Evolutionary conservation across 2,888 invertebrate genomes (phyloP), one percentile per base, ranked within the genome.

Genomic region (Thumatha senex): DNA sequence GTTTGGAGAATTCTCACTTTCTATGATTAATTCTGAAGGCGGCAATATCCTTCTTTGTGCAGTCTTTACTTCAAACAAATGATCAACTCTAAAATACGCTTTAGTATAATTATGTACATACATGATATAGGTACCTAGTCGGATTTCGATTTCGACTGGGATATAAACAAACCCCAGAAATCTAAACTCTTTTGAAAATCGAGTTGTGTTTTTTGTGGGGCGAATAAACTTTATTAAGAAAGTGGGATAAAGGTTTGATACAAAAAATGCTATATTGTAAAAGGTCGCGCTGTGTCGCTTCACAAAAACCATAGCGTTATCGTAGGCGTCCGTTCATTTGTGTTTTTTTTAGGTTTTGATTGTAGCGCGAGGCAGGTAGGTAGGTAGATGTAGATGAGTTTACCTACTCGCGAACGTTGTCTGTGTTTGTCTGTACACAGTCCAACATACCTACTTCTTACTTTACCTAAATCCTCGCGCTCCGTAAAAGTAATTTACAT

Each of bases 211-310:
- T 78, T 38, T 44, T 63, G 63, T 62, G 58, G 74, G 67, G 80
- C 86, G 82, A 89, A 91, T 90, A 89, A 90, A 90, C 76, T 90
- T 90, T 89, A 90, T 90, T 81, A 78, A 72, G 79, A 86, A 86
- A 88, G 80, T 83, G 74, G 85, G 76, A 86, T 86, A 84, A 86
- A 82, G 82, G 85, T 84, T 82, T 80, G 67, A 76, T 72, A 82
- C 78, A 89, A 89, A 90, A 88, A 87, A 86, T 67, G 62, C 55
- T 63, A 73, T 75, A 83, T 80, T 84, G 79, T 82, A 78, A 86
- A 84, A 89, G 84, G 87, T 87, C 86, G 84, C 80, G 76, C 57
- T 80, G 78, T 82, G 86, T 86, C 89, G 84, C 83, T 84, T 75
- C 76, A 88, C 76, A 90, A 90, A 90, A 89, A 89, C 80, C 71